phyloP scores from a whole-genome alignment of 2,888 invertebrate genomes.

The Hylaea fasciaria region DNA sequence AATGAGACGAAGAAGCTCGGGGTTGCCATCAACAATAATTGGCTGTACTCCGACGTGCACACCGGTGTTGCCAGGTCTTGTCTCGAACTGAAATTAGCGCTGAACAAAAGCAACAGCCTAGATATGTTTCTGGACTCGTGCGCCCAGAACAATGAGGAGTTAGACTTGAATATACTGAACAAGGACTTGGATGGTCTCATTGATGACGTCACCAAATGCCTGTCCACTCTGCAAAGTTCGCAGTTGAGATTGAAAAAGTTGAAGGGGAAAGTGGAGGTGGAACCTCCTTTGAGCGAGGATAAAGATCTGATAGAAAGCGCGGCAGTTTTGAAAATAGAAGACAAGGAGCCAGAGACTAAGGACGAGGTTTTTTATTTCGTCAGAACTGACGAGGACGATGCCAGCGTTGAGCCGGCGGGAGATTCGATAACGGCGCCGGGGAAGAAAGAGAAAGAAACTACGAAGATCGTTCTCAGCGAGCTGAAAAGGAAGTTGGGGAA shows the following conservation, averaged over 20 bases:
- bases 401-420: constrained; percentile 47
- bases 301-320: constrained; percentile 51
- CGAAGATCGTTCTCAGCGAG: constrained; percentile 72
- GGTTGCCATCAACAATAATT: constrained; percentile 60
- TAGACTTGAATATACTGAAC: constrained; percentile 66
- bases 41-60: constrained; percentile 78
- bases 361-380: constrained; percentile 81
- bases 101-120: constrained; percentile 69
- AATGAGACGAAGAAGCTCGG: constrained; percentile 60
- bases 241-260: constrained; percentile 73
- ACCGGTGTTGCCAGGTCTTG: constrained; percentile 68
- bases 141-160: constrained; percentile 67
- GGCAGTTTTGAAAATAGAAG: constrained; percentile 66
- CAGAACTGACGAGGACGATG: constrained; percentile 71
- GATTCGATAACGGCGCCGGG: constrained; percentile 74
- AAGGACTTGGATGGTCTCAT: constrained; percentile 74
- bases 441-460: constrained; percentile 67
- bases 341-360: constrained; percentile 65
- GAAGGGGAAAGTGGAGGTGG: constrained; percentile 55
- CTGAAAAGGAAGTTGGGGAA: constrained; percentile 75
- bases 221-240: constrained; percentile 66
- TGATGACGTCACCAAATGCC: constrained; percentile 66
- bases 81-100: constrained; percentile 69
- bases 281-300: constrained; percentile 43
- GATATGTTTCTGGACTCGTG: constrained; percentile 78